Percentiles rank a stretch among this genome's conserved stretches.
Evolutionary conservation across 2,113 vertebrate genomes (phyloP).

Genomic region (Ictalurus furcatus): DNA sequence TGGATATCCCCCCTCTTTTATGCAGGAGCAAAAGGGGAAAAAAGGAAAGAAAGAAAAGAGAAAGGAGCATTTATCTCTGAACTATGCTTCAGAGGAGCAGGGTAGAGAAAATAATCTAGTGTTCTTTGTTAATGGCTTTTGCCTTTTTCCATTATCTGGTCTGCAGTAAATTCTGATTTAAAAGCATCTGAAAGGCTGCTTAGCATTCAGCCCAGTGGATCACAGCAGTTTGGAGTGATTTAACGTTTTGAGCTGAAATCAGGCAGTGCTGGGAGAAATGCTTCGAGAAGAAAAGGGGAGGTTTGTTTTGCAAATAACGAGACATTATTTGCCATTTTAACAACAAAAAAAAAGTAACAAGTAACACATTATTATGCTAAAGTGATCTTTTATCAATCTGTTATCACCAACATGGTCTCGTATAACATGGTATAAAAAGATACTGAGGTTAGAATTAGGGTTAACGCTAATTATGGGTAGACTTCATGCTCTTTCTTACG

Average conservation of each 20-base stretch:
- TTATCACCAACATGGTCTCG: background rate
- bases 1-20: background rate
- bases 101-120: slow-evolving; percentile 28
- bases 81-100: background rate
- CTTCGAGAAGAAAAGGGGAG: background rate
- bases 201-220: slow-evolving; percentile 22
- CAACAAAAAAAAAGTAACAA: background rate
- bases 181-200: slow-evolving; percentile 28
- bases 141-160: slow-evolving; percentile 37
- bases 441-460: background rate
- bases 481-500: background rate
- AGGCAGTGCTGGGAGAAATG: background rate
- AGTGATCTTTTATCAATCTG: background rate
- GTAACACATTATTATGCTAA: background rate
- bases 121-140: slow-evolving; percentile 30
- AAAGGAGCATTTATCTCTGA: slow-evolving; percentile 15
- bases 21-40: background rate
- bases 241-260: background rate
- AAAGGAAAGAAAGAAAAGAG: background rate
- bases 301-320: background rate
- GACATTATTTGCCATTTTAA: background rate
- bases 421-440: background rate
- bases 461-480: background rate
- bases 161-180: slow-evolving; percentile 26
- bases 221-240: slow-evolving; percentile 2